A percentile compares a stretch with the other conserved stretches of the same genome.
These are phyloP conservation scores for Cottoperca gobio DNA, from an alignment of 2,797 vertebrate genomes.

Conservation along the genomic window DNA sequence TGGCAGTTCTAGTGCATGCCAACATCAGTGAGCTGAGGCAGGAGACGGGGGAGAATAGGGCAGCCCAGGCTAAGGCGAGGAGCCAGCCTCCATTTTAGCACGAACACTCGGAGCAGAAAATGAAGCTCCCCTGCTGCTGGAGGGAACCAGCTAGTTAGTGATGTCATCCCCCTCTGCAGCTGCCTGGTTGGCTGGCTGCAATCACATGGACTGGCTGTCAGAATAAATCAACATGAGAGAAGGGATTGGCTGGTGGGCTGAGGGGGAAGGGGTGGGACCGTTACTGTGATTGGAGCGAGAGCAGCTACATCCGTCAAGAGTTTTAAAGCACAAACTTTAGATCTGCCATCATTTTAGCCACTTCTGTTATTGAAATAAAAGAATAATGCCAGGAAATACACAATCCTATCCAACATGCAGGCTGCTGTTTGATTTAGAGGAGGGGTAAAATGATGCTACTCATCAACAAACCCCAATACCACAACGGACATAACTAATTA, in stretches of 20 bases:
- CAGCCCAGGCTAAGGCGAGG: conserved; percentile 88
- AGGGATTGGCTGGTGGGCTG: conserved; percentile 84
- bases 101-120: conserved; percentile 92
- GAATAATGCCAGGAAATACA: not conserved
- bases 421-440: not conserved
- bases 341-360: conserved; percentile 9
- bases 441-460: not conserved
- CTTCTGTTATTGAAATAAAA: conserved; percentile 12
- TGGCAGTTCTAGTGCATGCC: conserved; percentile 93
- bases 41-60: conserved; percentile 73
- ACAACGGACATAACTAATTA: conserved; percentile 11
- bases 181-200: conserved; percentile 85
- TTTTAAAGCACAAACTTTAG: conserved; percentile 49
- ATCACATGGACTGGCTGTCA: conserved; percentile 89
- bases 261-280: conserved; percentile 65
- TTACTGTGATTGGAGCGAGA: conserved; percentile 63
- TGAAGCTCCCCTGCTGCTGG: conserved; percentile 97
- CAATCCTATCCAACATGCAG: not conserved
- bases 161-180: conserved; percentile 89
- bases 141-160: conserved; percentile 94
- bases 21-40: conserved; percentile 90
- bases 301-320: conserved; percentile 53
- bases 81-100: conserved; percentile 99
- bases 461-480: conserved; percentile 6
- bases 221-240: conserved; percentile 87